These are phyloP conservation scores for Bombus confusus DNA, from an alignment of 1,140 invertebrate genomes.

Conservation along the genomic window DNA sequence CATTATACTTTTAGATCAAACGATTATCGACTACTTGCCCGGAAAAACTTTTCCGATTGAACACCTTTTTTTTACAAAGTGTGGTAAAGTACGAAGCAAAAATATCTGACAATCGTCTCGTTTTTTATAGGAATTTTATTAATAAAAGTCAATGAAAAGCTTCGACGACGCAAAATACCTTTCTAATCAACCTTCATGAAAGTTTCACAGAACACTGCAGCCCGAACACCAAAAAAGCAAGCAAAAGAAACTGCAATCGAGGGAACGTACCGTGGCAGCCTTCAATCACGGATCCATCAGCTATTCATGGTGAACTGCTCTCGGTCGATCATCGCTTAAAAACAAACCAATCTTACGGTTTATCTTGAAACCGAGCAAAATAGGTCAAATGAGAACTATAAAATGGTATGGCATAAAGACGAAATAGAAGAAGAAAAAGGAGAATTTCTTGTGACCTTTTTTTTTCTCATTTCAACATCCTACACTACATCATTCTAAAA, in stretches of 20 bases:
- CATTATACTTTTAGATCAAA: too few species aligned
- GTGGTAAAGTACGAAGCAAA: too few species aligned
- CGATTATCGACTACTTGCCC: too few species aligned
- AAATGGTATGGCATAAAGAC: not conserved
- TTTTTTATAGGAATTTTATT: not conserved
- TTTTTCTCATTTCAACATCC: not conserved
- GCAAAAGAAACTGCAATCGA: not conserved
- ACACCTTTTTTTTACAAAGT: too few species aligned
- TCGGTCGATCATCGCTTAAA: not conserved
- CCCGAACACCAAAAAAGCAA: not conserved
- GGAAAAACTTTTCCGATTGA: too few species aligned
- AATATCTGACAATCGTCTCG: too few species aligned
- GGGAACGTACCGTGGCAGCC: not conserved
- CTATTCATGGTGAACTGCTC: not conserved
- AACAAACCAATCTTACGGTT: slow-evolving; percentile 24
- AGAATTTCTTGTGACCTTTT: not conserved
- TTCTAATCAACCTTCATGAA: not conserved
- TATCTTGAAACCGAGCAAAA: not conserved
- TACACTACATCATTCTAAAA: slow-evolving; percentile 28
- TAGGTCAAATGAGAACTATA: not conserved
- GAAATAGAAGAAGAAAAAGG: not conserved
- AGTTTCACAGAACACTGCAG: not conserved
- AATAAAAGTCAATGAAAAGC: not conserved
- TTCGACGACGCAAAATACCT: not conserved
- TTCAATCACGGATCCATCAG: slow-evolving; percentile 26